Evolutionary conservation across 2,888 invertebrate species (phyloP), one percentile per base, ranked within the genome.

Genomic region (Eremobia ochroleuca): DNA sequence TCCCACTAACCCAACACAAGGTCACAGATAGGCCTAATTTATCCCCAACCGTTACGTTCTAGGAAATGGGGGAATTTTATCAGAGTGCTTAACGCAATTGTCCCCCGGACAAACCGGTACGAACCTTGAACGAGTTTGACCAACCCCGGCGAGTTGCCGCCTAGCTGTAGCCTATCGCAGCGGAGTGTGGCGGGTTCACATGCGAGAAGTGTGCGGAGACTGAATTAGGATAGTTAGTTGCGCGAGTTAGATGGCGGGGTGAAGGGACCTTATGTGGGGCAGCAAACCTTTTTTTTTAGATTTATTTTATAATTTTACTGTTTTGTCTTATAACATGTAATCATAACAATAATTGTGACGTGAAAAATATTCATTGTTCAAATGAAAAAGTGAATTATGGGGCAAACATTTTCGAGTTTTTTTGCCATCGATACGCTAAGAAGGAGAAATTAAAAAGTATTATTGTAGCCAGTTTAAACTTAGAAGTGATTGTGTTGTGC

Each of bases 121-220:
- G 25, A 64, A 37, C 87, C 87, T 88, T 87, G 87, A 83, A 88
- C 88, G 72, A 79, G 34, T 70, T 88, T 46, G 74, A 21, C 55
- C 77, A 69, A 83, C 87, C 87, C 85, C 72, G 78, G 58, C 75
- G 65, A 77, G 61, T 82, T 74, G 76, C 77, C 73, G 74, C 55
- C 65, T 49, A 64, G 49, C 37, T 37, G 13, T 66, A 59, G 72
- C 78, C 43, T 73, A 46, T 68, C 11, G 31, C 18, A 49, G 66
- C 31, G 15, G 13, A 21, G 82, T 37, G 55, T n/a, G 74, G 46
- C 37, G 72, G 76, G 82, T 79, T 88, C 87, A 82, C 73, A 88
- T 49, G 49, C 13, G 40, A 25, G 31, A 25, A 75, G 74, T 71
- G 11, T 28, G 40, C 68, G 18, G 34, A 37, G 25, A 77, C 58